phyloP scores from a whole-genome alignment of 1,140 invertebrate species.

The Aphelinus certus region DNA sequence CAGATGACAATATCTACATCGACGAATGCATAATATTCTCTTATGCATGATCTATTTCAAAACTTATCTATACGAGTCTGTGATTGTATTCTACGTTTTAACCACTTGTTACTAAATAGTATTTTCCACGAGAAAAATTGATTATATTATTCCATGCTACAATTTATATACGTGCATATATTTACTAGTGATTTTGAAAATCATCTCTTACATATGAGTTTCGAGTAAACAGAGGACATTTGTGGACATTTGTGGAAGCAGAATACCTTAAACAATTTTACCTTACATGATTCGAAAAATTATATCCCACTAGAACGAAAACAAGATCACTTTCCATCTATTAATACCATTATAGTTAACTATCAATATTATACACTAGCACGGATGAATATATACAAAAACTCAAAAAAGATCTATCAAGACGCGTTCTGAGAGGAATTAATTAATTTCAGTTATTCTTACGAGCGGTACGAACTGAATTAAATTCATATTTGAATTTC shows the following conservation, averaged over 20 bases:
- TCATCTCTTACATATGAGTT: slow-evolving; percentile 9
- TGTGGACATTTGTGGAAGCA: slow-evolving; percentile 14
- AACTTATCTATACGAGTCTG: slow-evolving; percentile 33
- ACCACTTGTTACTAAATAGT: slow-evolving; percentile 12
- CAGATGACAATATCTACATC: slow-evolving; percentile 30
- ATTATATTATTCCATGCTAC: slow-evolving; percentile 24
- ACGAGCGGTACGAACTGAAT: slow-evolving; percentile 3
- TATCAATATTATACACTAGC: slow-evolving; percentile 22
- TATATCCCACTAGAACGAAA: slow-evolving; percentile 21
- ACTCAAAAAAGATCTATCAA: slow-evolving; percentile 32
- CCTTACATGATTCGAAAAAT: slow-evolving; percentile 28
- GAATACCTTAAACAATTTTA: slow-evolving; percentile 1
- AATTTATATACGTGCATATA: slow-evolving; percentile 11
- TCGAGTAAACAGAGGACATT: slow-evolving; percentile 8
- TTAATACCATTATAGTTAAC: slow-evolving; percentile 33
- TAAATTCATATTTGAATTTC: slow-evolving; percentile 8
- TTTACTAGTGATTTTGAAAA: slow-evolving; percentile 11
- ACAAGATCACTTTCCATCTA: slow-evolving; percentile 26
- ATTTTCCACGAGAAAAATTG: slow-evolving; percentile 5
- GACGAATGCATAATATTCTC: slow-evolving; percentile 19
- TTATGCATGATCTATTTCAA: slow-evolving; percentile 18
- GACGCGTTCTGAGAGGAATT: slow-evolving; percentile 15
- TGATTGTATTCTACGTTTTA: slow-evolving; percentile 8
- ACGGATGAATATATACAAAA: slow-evolving; percentile 38
- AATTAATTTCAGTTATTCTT: slow-evolving; percentile 8